Base-by-base conservation (phyloP, 1,140 invertebrate genomes). In the Asbolus verrucosus region DNA sequence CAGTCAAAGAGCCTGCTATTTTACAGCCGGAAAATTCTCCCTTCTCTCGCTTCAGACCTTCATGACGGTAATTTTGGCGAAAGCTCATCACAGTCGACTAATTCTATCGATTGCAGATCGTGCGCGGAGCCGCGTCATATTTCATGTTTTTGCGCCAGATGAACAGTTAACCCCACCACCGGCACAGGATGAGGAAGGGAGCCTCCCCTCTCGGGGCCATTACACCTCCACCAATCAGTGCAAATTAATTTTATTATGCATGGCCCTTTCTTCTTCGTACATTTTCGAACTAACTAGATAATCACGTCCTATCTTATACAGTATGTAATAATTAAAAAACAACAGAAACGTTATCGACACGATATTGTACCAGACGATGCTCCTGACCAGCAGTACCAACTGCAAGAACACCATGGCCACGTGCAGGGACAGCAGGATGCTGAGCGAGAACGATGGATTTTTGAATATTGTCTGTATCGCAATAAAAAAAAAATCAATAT, bases 321-420 rank as follows among this genome's bases (percentile, higher is more conserved):
- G 85, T 0, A 94, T 92, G 74, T 95, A 92, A 82, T 96, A 96
- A 81, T 97, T 97, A 43, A 93, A 92, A 76, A 95, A 90, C 6
- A 97, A 85, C 16, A 98, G 83, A 24, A 96, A 84, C 8, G 92
- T 88, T 68, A 96, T 85, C 11, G 95, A 94, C 6, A 98, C 78
- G 21, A 97, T 88, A 79, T 96, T 92, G 81, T 97, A 94, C 96
- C 96, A 99, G 74, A 95, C 91, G 5, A 88, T 87, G 1, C 90
- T 89, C 39, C 91, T 86, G 70, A 94, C 84, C 0, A 98, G 79
- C 15, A 94, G 84, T 46, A 91, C 71, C 36, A 98, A 83, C 82
- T 97, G 92, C 13, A 91, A 83, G 0, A 90, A 80, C 9, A 98
- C 86, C 14, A 97, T 81, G 0, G 87, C 81, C 4, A 91, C 80